These are phyloP conservation scores for Sitobion miscanthi DNA, from an alignment of 1,140 invertebrate species.

Conservation along the genomic window DNA sequence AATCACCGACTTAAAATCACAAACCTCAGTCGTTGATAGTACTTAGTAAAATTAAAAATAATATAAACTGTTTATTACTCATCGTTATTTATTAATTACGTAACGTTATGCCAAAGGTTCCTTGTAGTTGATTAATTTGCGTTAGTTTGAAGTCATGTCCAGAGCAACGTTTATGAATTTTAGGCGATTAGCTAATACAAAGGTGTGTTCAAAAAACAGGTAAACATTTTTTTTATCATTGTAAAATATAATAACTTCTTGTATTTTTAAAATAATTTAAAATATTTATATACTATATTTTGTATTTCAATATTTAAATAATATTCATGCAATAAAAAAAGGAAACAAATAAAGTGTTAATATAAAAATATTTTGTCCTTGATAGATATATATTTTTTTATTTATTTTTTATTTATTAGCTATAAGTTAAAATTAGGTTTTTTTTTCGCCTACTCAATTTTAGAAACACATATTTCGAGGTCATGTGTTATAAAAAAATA, in stretches of 20 bases:
- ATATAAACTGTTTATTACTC: not conserved
- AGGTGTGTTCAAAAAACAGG: constrained; percentile 31
- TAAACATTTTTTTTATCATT: not conserved
- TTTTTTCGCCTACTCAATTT: not conserved
- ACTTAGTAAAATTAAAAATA: no score
- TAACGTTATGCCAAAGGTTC: not conserved
- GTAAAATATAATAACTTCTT: not conserved
- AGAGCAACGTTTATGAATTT: not conserved
- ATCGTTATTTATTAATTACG: not conserved
- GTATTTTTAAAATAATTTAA: not conserved
- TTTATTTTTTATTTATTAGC: not conserved
- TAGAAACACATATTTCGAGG: not conserved
- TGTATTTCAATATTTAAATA: not conserved
- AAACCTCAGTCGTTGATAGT: no score
- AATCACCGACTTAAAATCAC: not conserved
- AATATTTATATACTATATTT: not conserved
- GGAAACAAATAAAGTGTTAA: not conserved
- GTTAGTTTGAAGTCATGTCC: not conserved
- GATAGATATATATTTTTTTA: not conserved
- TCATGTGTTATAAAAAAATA: not conserved
- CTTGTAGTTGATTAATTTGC: not conserved
- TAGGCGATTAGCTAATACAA: not conserved
- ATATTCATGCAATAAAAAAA: not conserved
- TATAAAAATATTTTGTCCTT: not conserved
- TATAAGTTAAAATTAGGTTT: constrained; percentile 12